Evolutionary conservation across 2,888 invertebrate species (phyloP), one percentile per base, ranked within the genome.

Genomic region (Liposcelis brunnea): DNA sequence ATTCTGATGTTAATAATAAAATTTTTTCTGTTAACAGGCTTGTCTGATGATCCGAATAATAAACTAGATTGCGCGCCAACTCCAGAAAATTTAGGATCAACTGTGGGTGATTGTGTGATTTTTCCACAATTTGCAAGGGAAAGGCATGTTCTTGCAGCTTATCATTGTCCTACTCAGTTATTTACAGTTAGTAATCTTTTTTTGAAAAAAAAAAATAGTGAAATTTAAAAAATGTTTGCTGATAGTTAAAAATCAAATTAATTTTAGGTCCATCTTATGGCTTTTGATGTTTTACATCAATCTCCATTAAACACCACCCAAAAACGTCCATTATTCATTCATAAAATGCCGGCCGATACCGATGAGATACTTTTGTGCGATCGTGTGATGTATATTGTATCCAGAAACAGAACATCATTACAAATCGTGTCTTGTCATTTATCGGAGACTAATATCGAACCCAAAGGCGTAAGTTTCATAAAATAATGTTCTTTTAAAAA

Each of bases 351-450:
- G 35, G 65, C 70, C 33, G 68, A 71, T 46, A 73, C 74, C 54
- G 64, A 68, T 53, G 70, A 71, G 51, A 64, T 80, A 53, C 61
- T 80, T 48, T 66, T 81, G 43, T 76, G 80, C 21, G 78, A 78
- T 56, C 71, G 72, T 54, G 66, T 82, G 50, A 71, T 81, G 54
- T 80, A 76, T 56, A 66, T 73, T 38, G 66, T 72, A 38, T 69
- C 73, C 55, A 55, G 59, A 31, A 65, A 64, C 44, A 61, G 63
- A 43, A 64, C 67, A 52, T 58, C 62, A 12, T 54, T 74, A 43
- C 63, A 65, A 12, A 58, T 76, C 42, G 59, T 75, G 48, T 76
- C 75, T 52, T 68, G 71, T 49, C 68, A 68, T 50, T 59, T 72
- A 44, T 71, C 74, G 14, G 73, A 71, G 59, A 65, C 68, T 54